These are phyloP conservation scores for Amphilophus citrinellus DNA, from an alignment of 2,113 vertebrate species.

Conservation along the genomic window DNA sequence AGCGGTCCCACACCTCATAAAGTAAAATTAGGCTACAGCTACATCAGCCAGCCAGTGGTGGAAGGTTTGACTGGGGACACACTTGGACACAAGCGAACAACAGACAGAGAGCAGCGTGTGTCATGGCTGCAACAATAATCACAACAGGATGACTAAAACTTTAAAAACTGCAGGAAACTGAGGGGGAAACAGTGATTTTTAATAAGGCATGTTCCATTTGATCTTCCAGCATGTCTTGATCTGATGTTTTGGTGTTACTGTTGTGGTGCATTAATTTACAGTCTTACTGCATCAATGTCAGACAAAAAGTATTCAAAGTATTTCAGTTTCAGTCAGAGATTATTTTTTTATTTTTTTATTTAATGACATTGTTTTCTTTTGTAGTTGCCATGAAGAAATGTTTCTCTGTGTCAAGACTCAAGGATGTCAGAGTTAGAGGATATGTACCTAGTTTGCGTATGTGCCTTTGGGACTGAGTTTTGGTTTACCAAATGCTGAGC, in stretches of 20 bases:
- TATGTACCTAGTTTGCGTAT: background rate
- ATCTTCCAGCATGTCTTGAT: slow-evolving; percentile 7
- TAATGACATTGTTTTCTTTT: background rate
- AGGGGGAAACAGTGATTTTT: background rate
- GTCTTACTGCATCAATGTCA: background rate
- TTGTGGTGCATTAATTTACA: background rate
- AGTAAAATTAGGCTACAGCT: slow-evolving; percentile 73
- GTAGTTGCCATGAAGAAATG: background rate
- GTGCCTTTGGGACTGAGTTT: background rate
- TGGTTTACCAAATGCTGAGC: background rate
- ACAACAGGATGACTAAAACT: background rate
- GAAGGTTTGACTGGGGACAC: slow-evolving; percentile 68
- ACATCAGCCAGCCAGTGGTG: slow-evolving; percentile 64
- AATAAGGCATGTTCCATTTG: background rate
- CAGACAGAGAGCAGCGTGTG: slow-evolving; percentile 19
- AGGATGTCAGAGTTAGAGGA: background rate
- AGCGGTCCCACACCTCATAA: slow-evolving; percentile 80
- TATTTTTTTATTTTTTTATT: background rate
- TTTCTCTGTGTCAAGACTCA: background rate
- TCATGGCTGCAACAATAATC: background rate
- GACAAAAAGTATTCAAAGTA: background rate
- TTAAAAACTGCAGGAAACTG: background rate
- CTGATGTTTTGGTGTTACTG: background rate
- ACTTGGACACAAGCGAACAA: slow-evolving; percentile 56
- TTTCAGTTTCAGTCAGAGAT: background rate